Percentiles rank a stretch among this genome's conserved stretches.
phyloP scores from a whole-genome alignment of 2,113 vertebrate genomes.

The Muntiacus reevesi region DNA sequence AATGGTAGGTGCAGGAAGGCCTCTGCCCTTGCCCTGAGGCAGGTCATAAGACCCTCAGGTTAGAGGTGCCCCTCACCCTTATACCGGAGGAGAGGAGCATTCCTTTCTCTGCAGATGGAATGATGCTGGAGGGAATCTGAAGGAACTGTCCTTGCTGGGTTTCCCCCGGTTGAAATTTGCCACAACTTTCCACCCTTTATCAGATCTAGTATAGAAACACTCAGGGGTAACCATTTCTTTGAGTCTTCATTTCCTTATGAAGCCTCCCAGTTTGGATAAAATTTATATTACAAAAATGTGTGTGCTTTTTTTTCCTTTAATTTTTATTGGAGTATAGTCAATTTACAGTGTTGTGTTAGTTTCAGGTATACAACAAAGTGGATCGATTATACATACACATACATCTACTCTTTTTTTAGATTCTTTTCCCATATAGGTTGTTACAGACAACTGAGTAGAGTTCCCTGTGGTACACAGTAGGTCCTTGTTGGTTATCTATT shows the following conservation, averaged over 20 bases:
- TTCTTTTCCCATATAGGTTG: background rate
- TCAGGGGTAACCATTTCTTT: background rate
- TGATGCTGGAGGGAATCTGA: background rate
- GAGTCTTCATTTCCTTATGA: background rate
- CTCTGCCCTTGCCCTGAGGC: background rate
- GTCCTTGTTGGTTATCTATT: background rate
- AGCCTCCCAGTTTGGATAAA: background rate
- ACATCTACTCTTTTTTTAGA: background rate
- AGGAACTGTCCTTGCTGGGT: background rate
- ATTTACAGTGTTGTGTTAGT: background rate
- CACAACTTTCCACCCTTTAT: background rate
- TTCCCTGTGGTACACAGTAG: background rate
- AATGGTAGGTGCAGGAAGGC: background rate
- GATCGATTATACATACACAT: background rate
- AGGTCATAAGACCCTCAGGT: background rate
- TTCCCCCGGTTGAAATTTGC: background rate
- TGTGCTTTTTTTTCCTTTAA: background rate
- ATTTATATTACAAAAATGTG: background rate
- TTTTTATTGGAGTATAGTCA: background rate
- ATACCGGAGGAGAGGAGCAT: no score
- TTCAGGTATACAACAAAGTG: background rate
- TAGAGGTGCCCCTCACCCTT: background rate
- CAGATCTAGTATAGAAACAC: background rate
- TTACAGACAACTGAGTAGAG: background rate
- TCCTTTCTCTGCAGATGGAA: background rate